Evolutionary conservation across 2,797 vertebrate genomes (phyloP).

Genomic region (Carcharodon carcharias): DNA sequence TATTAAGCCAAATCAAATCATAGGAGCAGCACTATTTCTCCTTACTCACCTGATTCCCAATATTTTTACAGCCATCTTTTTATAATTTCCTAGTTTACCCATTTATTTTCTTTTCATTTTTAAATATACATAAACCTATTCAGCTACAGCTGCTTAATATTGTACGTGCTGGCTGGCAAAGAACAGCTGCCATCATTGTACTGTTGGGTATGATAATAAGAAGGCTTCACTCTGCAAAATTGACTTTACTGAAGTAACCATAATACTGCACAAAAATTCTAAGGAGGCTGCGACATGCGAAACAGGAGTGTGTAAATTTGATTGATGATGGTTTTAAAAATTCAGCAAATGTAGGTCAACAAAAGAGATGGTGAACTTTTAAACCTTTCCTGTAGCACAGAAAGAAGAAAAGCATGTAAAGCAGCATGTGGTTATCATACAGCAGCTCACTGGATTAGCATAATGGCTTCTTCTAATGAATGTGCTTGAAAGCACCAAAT

Average conservation of each 20-base stretch:
- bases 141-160: conserved; percentile 31
- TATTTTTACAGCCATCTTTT: background rate
- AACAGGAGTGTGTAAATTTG: conserved; percentile 34
- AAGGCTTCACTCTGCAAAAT: background rate
- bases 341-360: conserved; percentile 37
- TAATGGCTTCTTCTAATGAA: conserved; percentile 36
- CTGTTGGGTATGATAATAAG: conserved; percentile 31
- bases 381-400: conserved; percentile 36
- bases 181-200: conserved; percentile 19
- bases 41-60: background rate
- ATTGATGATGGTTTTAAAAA: conserved; percentile 37
- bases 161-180: conserved; percentile 12
- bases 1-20: background rate
- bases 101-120: conserved; percentile 3
- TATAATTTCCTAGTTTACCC: background rate
- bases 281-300: background rate
- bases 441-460: conserved; percentile 36
- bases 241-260: conserved; percentile 29
- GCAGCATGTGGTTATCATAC: conserved; percentile 37
- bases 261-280: background rate
- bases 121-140: conserved; percentile 6
- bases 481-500: conserved; percentile 27
- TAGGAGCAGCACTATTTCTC: background rate
- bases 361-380: conserved; percentile 36
- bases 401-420: conserved; percentile 36